Evolutionary conservation across 1,140 invertebrate genomes (phyloP), one percentile per base, ranked within the genome.

Genomic region (Pseudomyrmex cubaensis): DNA sequence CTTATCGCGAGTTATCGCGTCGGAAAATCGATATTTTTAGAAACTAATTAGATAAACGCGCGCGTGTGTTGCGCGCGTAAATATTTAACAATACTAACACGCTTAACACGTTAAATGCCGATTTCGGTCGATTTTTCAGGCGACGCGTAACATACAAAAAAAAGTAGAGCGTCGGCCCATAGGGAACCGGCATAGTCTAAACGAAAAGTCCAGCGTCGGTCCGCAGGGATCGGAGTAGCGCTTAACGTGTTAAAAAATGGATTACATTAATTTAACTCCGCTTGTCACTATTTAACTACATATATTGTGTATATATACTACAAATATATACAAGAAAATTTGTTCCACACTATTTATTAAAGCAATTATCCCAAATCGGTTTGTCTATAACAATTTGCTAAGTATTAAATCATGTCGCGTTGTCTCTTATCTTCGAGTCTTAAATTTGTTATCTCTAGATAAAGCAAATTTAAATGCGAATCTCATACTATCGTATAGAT

Each of bases 401-500:
- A 59, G 13, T 8, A 9, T 9, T 48, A 35, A 9, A 20, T 44
- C 20, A 44, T n/a, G 62, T 64, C 62, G 46, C 50, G 7, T 35
- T 35, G 2, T 69, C 17, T 46, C 20, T 77, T 77, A 67, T 67
- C 75, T 66, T 10, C 17, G 25, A 20, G 35, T n/a, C 35, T 78
- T 8, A 20, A 78, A 12, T 57, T 69, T 57, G 75, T 12, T 78
- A 78, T 78, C 63, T 54, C 12, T 15, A 15, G 20, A 1, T 46
- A 64, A n/a, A 35, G 35, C 35, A 48, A 48, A 22, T 25, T 20
- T 78, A 77, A 13, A 20, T 54, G 48, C 20, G 17, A 35, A 35
- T 35, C 35, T 57, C 57, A 69, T 78, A 69, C 69, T 56, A 78
- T 57, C 52, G 4, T 17, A 20, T 20, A 69, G 52, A 78, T 78